Percentiles rank a stretch among this genome's conserved stretches.
These are phyloP conservation scores for Procambarus clarkii DNA, from an alignment of 1,140 invertebrate genomes.

Conservation along the genomic window DNA sequence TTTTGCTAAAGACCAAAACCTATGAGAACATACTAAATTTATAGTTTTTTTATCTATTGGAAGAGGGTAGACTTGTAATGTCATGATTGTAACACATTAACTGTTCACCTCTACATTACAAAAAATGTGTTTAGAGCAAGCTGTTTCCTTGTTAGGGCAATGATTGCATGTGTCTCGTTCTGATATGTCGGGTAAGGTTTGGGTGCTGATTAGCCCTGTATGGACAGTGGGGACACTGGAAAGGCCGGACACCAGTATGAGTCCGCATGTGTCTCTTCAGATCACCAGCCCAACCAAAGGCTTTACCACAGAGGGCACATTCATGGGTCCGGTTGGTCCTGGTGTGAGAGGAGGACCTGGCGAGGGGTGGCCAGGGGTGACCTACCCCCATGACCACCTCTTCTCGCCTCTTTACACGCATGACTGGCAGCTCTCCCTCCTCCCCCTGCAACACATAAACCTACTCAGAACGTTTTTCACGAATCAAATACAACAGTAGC, in stretches of 20 bases:
- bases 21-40: background rate
- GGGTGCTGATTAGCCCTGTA: slow-evolving; percentile 67
- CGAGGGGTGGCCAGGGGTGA: slow-evolving; percentile 48
- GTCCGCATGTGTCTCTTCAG: slow-evolving; percentile 73
- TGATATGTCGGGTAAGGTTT: slow-evolving; percentile 66
- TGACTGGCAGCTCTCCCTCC: slow-evolving; percentile 59
- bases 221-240: slow-evolving; percentile 77
- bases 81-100: background rate
- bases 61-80: background rate
- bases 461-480: slow-evolving; percentile 58
- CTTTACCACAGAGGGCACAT: slow-evolving; percentile 74
- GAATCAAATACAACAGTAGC: slow-evolving; percentile 28
- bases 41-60: background rate
- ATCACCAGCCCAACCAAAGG: slow-evolving; percentile 73
- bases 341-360: slow-evolving; percentile 33
- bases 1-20: background rate
- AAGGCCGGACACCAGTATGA: slow-evolving; percentile 78
- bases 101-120: background rate
- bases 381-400: slow-evolving; percentile 35
- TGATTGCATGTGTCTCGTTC: slow-evolving; percentile 39
- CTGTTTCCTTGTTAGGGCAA: slow-evolving; percentile 8
- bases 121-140: background rate
- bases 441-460: slow-evolving; percentile 68
- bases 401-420: slow-evolving; percentile 54
- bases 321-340: slow-evolving; percentile 66